phyloP scores from a whole-genome alignment of 2,113 vertebrate genomes.

The Sceloporus undulatus region DNA sequence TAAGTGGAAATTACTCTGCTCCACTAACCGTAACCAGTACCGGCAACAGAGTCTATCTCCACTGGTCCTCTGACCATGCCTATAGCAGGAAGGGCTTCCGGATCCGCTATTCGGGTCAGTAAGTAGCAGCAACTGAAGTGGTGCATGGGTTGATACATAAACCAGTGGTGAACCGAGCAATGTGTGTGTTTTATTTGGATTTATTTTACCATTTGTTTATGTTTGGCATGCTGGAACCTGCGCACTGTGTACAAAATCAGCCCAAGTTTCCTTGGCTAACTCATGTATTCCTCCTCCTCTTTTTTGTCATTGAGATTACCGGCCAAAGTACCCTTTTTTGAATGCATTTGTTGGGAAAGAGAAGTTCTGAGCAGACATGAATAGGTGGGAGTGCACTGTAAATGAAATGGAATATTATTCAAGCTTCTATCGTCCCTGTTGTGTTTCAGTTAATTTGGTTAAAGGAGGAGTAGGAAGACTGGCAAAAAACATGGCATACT shows the following conservation, averaged over 20 bases:
- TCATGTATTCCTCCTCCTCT: background rate
- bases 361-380: background rate
- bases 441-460: background rate
- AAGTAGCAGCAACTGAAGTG: fast-evolving
- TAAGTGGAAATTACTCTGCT: slow-evolving; percentile 95
- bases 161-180: background rate
- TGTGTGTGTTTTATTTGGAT: background rate
- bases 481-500: background rate
- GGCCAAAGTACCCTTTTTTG: background rate
- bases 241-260: background rate
- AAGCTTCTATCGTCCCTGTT: background rate
- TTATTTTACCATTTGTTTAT: background rate
- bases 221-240: background rate
- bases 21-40: slow-evolving; percentile 93
- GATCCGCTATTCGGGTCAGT: slow-evolving; percentile 94
- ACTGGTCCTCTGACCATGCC: slow-evolving; percentile 96
- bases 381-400: background rate
- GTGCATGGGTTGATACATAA: background rate
- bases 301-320: background rate
- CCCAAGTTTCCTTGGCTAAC: background rate
- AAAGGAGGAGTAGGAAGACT: too few species aligned
- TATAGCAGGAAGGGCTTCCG: slow-evolving; percentile 96
- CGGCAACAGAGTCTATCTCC: slow-evolving; percentile 90
- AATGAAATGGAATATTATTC: background rate
- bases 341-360: background rate